phyloP scores from a whole-genome alignment of 2,888 invertebrate species.

The Abscondita cerata region DNA sequence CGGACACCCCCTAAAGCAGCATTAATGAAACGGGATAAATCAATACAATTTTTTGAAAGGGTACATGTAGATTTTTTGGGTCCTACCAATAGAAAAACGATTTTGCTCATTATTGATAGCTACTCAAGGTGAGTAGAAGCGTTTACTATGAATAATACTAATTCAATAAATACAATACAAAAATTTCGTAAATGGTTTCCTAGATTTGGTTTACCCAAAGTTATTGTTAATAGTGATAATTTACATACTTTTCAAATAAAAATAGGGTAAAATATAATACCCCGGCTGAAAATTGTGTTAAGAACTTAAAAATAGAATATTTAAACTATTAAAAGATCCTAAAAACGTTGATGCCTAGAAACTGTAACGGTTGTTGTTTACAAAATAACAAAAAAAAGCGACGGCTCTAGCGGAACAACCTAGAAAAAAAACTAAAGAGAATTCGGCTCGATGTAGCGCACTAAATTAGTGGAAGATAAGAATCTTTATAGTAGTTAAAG shows the following conservation, averaged over 20 bases:
- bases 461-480: no score
- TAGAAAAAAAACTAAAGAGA: no score
- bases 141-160: conserved; percentile 36
- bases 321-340: not conserved
- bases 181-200: conserved; percentile 37
- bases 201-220: conserved; percentile 40
- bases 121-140: conserved; percentile 57
- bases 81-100: not conserved
- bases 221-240: conserved; percentile 42
- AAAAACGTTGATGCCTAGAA: no score
- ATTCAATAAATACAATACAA: conserved; percentile 20
- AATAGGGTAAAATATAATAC: conserved; percentile 37
- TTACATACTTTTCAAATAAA: conserved; percentile 38
- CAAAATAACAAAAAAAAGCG: no score
- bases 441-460: no score
- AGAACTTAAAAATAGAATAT: not conserved
- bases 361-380: no score
- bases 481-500: no score
- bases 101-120: conserved; percentile 54
- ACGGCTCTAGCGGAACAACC: no score
- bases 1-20: not conserved
- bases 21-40: conserved; percentile 30
- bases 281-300: conserved; percentile 1
- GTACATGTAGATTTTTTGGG: conserved; percentile 58
- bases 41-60: conserved; percentile 48